Conservation (phyloP, 2,113 vertebrate genomes). For the Platanista minor region DNA sequence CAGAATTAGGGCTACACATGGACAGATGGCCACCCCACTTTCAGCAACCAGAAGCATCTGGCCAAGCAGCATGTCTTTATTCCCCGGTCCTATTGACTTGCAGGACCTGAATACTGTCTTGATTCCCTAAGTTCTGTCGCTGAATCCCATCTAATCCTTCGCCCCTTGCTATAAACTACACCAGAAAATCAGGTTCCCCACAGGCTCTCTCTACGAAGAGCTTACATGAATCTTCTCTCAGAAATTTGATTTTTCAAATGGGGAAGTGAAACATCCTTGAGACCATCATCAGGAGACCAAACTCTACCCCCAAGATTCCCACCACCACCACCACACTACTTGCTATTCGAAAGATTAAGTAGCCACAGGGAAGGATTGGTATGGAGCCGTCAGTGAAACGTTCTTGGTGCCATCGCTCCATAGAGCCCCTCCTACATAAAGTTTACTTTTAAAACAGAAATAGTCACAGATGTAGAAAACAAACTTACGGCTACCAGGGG, state of each 20-base stretch:
- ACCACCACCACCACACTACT: not conserved
- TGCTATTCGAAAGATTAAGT: not conserved
- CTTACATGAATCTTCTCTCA: not conserved
- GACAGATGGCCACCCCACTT: rapidly evolving
- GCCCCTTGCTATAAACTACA: not conserved
- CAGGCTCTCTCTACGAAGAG: not conserved
- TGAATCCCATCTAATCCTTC: not conserved
- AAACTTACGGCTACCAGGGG: not conserved
- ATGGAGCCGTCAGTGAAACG: not conserved
- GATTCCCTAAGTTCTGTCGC: not conserved
- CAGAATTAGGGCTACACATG: not conserved
- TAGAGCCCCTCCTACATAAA: not conserved
- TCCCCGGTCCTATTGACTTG: rapidly evolving
- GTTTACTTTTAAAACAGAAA: not conserved
- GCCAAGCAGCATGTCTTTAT: rapidly evolving
- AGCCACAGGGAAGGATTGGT: not conserved
- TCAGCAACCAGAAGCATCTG: not conserved
- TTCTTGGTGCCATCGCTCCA: not conserved
- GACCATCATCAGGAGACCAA: not conserved
- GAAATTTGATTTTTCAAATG: not conserved
- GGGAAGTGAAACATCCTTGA: not conserved
- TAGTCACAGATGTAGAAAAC: not conserved
- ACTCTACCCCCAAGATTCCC: not conserved
- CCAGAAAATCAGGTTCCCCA: not conserved
- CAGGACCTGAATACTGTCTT: not conserved